Percentiles rank a stretch among this genome's conserved stretches.
phyloP scores from a whole-genome alignment of 2,113 vertebrate genomes.

The Galeopterus variegatus region DNA sequence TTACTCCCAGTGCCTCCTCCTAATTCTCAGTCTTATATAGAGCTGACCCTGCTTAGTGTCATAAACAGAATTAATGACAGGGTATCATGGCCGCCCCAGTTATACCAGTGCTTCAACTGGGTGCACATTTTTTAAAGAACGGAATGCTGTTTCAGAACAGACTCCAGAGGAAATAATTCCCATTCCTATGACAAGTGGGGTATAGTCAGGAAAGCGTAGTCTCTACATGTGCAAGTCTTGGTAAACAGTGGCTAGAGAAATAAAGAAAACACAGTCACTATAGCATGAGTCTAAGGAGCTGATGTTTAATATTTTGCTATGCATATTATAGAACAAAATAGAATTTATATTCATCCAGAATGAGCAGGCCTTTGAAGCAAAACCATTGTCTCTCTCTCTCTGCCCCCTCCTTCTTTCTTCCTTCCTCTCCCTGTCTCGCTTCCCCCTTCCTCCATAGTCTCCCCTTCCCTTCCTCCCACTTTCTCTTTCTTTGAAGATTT shows the following conservation, averaged over 20 bases:
- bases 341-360: background rate
- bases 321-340: conserved; percentile 55
- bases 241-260: conserved; percentile 60
- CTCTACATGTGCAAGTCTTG: conserved; percentile 69
- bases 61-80: background rate
- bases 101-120: background rate
- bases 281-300: conserved; percentile 55
- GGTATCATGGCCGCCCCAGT: background rate
- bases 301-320: conserved; percentile 65
- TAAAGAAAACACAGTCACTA: conserved; percentile 51
- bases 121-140: background rate
- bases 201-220: conserved; percentile 67
- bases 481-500: conserved; percentile 22
- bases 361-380: background rate
- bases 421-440: background rate
- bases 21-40: background rate
- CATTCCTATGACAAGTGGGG: background rate
- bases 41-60: background rate
- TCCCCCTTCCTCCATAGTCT: background rate
- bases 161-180: conserved; percentile 6
- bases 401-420: background rate
- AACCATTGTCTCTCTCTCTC: background rate
- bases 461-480: too few species aligned
- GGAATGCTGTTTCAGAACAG: background rate
- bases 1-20: background rate